These are phyloP conservation scores for Zygothrica quintamaculata DNA, from an alignment of 2,888 invertebrate genomes.

Conservation along the genomic window DNA sequence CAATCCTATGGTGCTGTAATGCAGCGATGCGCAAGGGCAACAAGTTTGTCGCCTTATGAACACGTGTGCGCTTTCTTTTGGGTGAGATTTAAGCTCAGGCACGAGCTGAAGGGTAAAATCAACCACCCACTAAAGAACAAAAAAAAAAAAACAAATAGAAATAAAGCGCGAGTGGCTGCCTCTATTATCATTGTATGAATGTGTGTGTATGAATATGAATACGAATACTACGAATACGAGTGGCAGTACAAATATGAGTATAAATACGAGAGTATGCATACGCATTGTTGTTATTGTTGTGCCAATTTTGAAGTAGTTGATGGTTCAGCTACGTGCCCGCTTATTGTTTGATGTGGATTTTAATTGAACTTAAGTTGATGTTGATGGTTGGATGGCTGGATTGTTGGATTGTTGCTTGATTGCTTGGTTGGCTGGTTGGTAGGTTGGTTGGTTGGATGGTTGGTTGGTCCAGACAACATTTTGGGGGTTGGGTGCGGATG, in stretches of 20 bases:
- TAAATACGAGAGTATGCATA: constrained; percentile 19
- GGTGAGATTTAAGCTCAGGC: constrained; percentile 63
- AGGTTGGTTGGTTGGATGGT: constrained; percentile 5
- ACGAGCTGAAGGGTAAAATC: constrained; percentile 51
- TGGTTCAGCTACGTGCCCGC: constrained; percentile 80
- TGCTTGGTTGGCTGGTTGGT: constrained; percentile 9
- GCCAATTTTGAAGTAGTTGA: constrained; percentile 72
- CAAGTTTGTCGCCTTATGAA: constrained; percentile 70
- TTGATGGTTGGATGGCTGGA: constrained; percentile 67
- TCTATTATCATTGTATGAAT: constrained; percentile 12
- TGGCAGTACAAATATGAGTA: constrained; percentile 12
- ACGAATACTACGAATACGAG: constrained; percentile 2
- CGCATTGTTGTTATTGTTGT: constrained; percentile 61
- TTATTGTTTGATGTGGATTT: constrained; percentile 84
- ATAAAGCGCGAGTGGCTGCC: constrained; percentile 38
- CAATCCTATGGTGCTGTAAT: constrained; percentile 3
- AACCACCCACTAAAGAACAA: constrained; percentile 63
- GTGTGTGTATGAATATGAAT: constrained; percentile 3
- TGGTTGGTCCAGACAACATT: background rate
- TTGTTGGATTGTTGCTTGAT: constrained; percentile 14
- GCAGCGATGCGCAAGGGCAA: constrained; percentile 59
- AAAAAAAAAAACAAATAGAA: too few species aligned
- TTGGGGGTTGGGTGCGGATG: constrained; percentile 42
- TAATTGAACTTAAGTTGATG: constrained; percentile 83
- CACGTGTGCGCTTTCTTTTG: constrained; percentile 66